Percentiles rank a stretch among this genome's conserved stretches.
phyloP scores from a whole-genome alignment of 2,113 vertebrate genomes.

The Eulacestoma nigropectus region DNA sequence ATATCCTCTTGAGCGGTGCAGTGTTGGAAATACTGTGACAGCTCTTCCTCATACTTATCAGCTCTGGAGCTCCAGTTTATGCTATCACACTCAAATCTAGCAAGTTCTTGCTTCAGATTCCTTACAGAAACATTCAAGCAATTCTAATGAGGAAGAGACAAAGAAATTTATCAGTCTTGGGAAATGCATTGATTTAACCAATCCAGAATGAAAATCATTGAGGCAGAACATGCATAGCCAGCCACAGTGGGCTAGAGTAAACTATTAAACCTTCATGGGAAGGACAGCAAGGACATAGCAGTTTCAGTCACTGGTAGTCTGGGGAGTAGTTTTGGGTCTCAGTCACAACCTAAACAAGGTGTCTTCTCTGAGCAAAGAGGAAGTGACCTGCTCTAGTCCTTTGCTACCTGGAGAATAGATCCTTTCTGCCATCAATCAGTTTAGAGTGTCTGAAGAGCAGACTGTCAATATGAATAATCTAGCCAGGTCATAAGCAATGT shows the following conservation, averaged over 20 bases:
- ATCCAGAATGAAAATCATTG: background rate
- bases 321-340: background rate
- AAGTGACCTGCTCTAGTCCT: background rate
- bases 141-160: constrained; percentile 59
- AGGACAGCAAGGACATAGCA: background rate
- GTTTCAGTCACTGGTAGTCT: background rate
- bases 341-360: background rate
- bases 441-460: background rate
- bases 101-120: constrained; percentile 75
- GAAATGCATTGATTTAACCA: background rate
- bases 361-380: background rate
- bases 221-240: background rate
- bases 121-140: constrained; percentile 71
- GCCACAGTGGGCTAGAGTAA: background rate
- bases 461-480: background rate
- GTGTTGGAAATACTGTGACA: constrained; percentile 61
- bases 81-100: constrained; percentile 66
- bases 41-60: constrained; percentile 51
- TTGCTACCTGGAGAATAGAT: background rate
- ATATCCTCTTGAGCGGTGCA: constrained; percentile 73
- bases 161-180: background rate
- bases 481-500: background rate
- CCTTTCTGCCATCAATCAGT: background rate
- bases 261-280: background rate
- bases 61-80: constrained; percentile 64